phyloP scores from a whole-genome alignment of 2,888 invertebrate genomes.

The Brachylomia viminalis region DNA sequence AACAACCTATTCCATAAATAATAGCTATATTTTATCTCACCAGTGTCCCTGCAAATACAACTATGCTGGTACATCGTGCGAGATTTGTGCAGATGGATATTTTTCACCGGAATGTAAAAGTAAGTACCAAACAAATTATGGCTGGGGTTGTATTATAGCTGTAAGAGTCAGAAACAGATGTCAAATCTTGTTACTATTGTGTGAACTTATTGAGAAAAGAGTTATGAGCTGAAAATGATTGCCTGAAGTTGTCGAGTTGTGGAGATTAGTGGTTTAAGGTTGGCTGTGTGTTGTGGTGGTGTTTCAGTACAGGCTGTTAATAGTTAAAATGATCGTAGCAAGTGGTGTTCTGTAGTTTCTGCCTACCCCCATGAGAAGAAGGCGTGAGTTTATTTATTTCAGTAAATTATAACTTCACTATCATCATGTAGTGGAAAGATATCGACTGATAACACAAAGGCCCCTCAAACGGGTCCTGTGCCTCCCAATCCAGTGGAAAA shows the following conservation, averaged over 20 bases:
- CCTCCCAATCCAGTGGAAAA: not conserved
- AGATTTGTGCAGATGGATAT: conserved; percentile 97
- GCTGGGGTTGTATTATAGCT: not conserved
- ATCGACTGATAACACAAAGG: not conserved
- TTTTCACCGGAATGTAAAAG: conserved; percentile 95
- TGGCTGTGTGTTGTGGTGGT: not conserved
- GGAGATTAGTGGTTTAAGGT: not conserved
- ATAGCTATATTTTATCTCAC: conserved; percentile 37
- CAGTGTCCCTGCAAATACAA: conserved; percentile 97
- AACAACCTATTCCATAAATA: not conserved
- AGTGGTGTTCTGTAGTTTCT: no score
- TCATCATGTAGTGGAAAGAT: not conserved
- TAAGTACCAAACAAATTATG: conserved; percentile 81
- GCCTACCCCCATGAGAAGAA: no score
- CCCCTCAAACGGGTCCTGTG: not conserved
- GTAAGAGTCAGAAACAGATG: not conserved
- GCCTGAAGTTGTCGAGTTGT: not conserved
- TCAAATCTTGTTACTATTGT: not conserved
- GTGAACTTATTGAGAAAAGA: not conserved
- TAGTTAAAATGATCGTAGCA: not conserved
- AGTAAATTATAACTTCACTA: not conserved
- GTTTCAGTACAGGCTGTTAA: not conserved
- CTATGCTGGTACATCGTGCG: conserved; percentile 96
- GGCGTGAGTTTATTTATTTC: no score
- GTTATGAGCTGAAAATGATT: not conserved